Conservation (phyloP, 2,888 invertebrate genomes). For the Scaeva pyrastri region DNA sequence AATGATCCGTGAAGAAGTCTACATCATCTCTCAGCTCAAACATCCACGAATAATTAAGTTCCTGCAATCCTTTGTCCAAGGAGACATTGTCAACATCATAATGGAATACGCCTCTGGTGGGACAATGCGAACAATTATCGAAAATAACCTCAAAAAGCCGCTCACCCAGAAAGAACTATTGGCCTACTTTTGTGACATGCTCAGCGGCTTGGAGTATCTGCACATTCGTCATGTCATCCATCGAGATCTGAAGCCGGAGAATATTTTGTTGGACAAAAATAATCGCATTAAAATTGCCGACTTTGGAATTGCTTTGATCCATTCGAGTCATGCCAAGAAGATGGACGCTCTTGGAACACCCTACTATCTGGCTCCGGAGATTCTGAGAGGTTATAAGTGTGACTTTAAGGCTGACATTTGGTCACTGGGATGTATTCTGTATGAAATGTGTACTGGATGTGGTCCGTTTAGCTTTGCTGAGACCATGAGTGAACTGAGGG, state of each 20-base stretch:
- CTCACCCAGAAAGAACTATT: slow-evolving; percentile 78
- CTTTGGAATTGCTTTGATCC: slow-evolving; percentile 85
- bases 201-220: slow-evolving; percentile 82
- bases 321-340: slow-evolving; percentile 69
- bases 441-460: slow-evolving; percentile 85
- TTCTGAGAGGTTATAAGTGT: slow-evolving; percentile 87
- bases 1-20: slow-evolving; percentile 81
- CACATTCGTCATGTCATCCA: slow-evolving; percentile 85
- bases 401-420: slow-evolving; percentile 90
- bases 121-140: slow-evolving; percentile 80
- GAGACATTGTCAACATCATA: slow-evolving; percentile 81
- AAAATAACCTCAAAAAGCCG: slow-evolving; percentile 40
- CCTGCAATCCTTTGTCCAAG: slow-evolving; percentile 79
- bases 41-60: slow-evolving; percentile 82
- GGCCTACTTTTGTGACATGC: slow-evolving; percentile 84
- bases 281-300: slow-evolving; percentile 90
- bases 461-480: slow-evolving; percentile 78
- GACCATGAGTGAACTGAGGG: slow-evolving; percentile 76
- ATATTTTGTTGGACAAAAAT: slow-evolving; percentile 88
- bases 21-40: slow-evolving; percentile 82
- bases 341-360: slow-evolving; percentile 86
- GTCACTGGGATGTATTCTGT: slow-evolving; percentile 89
- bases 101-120: slow-evolving; percentile 82
- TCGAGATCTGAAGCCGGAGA: slow-evolving; percentile 90
- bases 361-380: slow-evolving; percentile 90